These are phyloP conservation scores for Congeria kusceri DNA, from an alignment of 2,888 invertebrate genomes.

Conservation along the genomic window DNA sequence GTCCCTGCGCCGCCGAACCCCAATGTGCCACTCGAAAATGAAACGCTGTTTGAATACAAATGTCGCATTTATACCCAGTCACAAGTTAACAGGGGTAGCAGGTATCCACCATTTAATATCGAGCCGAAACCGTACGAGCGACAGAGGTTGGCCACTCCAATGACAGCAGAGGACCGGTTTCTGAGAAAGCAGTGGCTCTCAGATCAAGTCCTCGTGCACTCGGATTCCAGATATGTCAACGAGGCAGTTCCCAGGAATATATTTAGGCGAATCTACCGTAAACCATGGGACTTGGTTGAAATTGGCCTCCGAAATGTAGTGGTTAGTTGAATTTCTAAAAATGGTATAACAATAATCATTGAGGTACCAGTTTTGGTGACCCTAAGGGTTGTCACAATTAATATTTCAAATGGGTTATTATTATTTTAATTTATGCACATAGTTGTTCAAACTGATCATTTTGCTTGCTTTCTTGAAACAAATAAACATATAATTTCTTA, in stretches of 20 bases:
- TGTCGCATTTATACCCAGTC: conserved; percentile 57
- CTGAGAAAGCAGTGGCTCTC: conserved; percentile 82
- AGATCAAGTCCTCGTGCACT: conserved; percentile 81
- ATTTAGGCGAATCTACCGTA: conserved; percentile 73
- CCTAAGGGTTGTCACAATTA: too few relatives aligned
- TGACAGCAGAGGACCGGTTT: conserved; percentile 82
- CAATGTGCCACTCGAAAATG: conserved; percentile 31
- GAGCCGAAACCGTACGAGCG: conserved; percentile 81
- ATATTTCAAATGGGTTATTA: too few relatives aligned
- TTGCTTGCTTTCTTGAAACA: too few relatives aligned
- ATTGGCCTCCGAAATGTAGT: conserved; percentile 54
- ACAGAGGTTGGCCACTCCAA: conserved; percentile 74
- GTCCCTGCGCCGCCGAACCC: conserved; percentile 53
- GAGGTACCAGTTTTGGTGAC: too few relatives aligned
- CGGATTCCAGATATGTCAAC: conserved; percentile 79
- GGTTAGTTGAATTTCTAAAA: conserved; percentile 12
- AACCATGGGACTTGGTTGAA: conserved; percentile 72
- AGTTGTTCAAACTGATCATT: too few relatives aligned
- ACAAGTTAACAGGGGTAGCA: conserved; percentile 73
- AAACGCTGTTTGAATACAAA: conserved; percentile 72
- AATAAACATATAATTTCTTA: too few relatives aligned
- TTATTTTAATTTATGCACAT: too few relatives aligned
- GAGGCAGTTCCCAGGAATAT: conserved; percentile 77
- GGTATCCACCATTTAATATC: conserved; percentile 81
- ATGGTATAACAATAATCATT: too few relatives aligned